A percentile compares a stretch with the other conserved stretches of the same genome.
phyloP scores from a whole-genome alignment of 2,797 vertebrate genomes.

The Chromobotia macracanthus region DNA sequence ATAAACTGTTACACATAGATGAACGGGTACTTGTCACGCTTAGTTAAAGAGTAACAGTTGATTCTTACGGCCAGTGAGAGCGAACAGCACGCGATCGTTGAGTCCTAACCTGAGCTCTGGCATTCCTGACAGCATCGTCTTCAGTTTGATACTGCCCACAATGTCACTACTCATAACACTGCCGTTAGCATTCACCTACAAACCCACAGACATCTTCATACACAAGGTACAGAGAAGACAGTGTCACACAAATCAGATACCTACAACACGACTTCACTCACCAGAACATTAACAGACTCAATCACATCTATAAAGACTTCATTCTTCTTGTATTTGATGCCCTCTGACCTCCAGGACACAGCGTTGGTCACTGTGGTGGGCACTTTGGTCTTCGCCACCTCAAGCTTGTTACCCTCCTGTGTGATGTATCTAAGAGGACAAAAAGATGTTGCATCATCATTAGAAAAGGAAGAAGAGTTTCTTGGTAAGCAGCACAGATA shows the following conservation, averaged over 20 bases:
- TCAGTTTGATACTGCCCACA: conserved; percentile 90
- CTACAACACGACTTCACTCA: conserved; percentile 64
- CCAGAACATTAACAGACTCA: conserved; percentile 91
- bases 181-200: conserved; percentile 89
- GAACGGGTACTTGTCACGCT: not conserved
- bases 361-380: conserved; percentile 93
- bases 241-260: not conserved
- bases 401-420: conserved; percentile 88
- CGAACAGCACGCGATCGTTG: conserved; percentile 91
- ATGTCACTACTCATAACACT: conserved; percentile 94
- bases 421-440: conserved; percentile 86
- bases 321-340: conserved; percentile 93
- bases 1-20: not conserved
- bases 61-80: conserved; percentile 87
- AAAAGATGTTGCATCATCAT: not conserved
- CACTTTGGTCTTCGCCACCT: conserved; percentile 84
- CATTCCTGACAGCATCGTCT: conserved; percentile 94
- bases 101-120: conserved; percentile 90
- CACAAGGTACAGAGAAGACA: not conserved
- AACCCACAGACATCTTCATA: not conserved
- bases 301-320: conserved; percentile 96
- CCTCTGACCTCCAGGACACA: conserved; percentile 94
- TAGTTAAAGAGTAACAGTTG: not conserved
- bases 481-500: too few relatives aligned
- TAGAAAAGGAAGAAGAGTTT: not conserved